Base-by-base conservation (phyloP, 2,888 invertebrate genomes). In the Pseudococcus viburni region DNA sequence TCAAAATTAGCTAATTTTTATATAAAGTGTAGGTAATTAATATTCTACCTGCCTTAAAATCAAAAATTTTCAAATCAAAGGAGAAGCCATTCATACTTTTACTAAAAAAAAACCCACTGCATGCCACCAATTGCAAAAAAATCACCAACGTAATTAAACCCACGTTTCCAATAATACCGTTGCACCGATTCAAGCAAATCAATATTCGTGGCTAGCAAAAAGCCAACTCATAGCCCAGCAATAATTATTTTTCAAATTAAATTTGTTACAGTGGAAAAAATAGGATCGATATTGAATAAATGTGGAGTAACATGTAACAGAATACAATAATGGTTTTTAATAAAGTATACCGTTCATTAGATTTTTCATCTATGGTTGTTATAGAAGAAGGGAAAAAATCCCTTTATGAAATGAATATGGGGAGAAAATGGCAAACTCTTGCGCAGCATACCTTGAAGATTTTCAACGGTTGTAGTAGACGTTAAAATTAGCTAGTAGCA, bases 361-460 rank as follows among this genome's bases (percentile, higher is more conserved):
- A 73, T 33, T 33, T 33, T 73, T 33, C 68, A 73, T 26, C 68
- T 15, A 73, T 33, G 26, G 68, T 59, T 19, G 68, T 73, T 19
- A 59, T 19, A 73, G 15, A 12, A 73, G 26, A 22, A 73, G 15
- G 15, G 33, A 73, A 73, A 73, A 26, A 73, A 26, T 64, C 64
- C 64, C 33, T 73, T 33, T 73, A 26, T 12, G 33, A 33, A 73
- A 73, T 73, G 26, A 73, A 73, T 33, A 73, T 73, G 15, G 68
- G 68, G 33, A 73, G 68, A 73, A 73, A 73, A 73, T 73, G 68
- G 33, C 22, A 15, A 73, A 73, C 68, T 73, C 68, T 73, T 73
- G 68, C 68, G 68, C 68, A 73, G 68, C 68, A 73, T 73, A 73
- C 68, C 68, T 73, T 73, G 33, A 73, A 73, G 68, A 73, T 73